Evolutionary conservation across 2,888 invertebrate genomes (phyloP), one percentile per base, ranked within the genome.

Genomic region (Calliphora vomitoria): DNA sequence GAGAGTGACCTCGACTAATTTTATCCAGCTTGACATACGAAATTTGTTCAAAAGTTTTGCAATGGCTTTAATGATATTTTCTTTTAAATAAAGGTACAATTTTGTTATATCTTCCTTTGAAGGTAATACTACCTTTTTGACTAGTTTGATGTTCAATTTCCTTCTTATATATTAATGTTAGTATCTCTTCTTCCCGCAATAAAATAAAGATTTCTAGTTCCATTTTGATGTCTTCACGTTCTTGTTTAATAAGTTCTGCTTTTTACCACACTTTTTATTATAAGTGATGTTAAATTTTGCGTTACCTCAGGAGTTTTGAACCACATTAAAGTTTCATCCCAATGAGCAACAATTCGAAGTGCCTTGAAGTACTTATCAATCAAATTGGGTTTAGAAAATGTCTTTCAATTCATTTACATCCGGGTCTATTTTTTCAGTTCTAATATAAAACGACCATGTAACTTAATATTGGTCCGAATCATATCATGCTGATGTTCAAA

Each of bases 221-320:
- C 4, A 2, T 13, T 25, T 25, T 66, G 0, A 25, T 1, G 2
- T 44, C 25, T 25, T 25, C 25, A 0, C 25, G 25, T 11, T 25
- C 5, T 44, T 41, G 18, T 66, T 66, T 66, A 20, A 66, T 66
- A 3, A 41, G 8, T 41, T 66, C 64, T 20, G 44, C 6, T 20
- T 44, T 20, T 68, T 68, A 15, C 13, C 68, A 47, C 68, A 68
- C 8, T 68, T 68, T 15, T 50, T 47, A 13, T 50, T 50, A 62
- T 62, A 6, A 62, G 6, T 1, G 62, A 35, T 6, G 35, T 15
- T 15, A 62, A 13, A 35, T 62, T 62, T 35, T 4, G 10, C 35
- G 62, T 35, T 15, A 62, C 62, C 4, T 35, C 35, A 8, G 35
- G 62, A 5, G 62, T 62, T 35, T 35, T 62, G 35, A 62, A 62